phyloP scores from a whole-genome alignment of 2,113 vertebrate genomes.

The Trogon surrucura region DNA sequence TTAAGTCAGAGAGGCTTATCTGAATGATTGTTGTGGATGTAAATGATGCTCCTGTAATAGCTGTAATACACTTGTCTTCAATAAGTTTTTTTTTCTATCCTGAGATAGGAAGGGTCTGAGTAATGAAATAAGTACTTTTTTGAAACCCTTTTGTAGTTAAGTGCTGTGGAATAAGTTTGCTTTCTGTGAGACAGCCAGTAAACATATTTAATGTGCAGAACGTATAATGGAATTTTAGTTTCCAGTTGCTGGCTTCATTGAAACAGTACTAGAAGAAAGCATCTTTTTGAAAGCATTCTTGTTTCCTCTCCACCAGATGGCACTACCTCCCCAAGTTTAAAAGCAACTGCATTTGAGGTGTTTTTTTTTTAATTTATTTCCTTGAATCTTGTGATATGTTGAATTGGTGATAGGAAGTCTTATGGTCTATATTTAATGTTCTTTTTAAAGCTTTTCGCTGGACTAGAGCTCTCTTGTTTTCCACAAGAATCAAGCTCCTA shows the following conservation, averaged over 20 bases:
- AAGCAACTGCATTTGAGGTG: neutral
- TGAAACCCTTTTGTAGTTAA: neutral
- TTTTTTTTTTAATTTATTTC: neutral
- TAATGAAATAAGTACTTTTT: neutral
- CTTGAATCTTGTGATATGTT: neutral
- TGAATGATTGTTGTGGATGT: neutral
- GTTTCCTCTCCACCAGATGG: conserved; percentile 24
- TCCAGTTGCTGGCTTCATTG: neutral
- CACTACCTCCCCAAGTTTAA: neutral
- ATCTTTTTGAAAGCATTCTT: neutral
- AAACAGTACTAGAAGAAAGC: neutral
- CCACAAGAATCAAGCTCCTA: neutral
- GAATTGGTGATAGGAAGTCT: neutral
- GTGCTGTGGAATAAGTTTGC: neutral
- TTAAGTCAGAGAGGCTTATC: neutral
- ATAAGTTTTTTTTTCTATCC: neutral
- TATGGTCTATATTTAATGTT: neutral
- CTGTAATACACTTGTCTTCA: neutral
- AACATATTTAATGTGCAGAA: neutral
- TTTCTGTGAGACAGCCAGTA: neutral
- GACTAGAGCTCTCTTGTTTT: neutral
- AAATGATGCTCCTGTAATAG: neutral
- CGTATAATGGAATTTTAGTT: neutral
- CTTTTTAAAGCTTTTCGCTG: neutral
- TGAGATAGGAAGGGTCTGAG: neutral